Evolutionary conservation across 2,797 vertebrate species (phyloP).

Genomic region (Vespertilio murinus): DNA sequence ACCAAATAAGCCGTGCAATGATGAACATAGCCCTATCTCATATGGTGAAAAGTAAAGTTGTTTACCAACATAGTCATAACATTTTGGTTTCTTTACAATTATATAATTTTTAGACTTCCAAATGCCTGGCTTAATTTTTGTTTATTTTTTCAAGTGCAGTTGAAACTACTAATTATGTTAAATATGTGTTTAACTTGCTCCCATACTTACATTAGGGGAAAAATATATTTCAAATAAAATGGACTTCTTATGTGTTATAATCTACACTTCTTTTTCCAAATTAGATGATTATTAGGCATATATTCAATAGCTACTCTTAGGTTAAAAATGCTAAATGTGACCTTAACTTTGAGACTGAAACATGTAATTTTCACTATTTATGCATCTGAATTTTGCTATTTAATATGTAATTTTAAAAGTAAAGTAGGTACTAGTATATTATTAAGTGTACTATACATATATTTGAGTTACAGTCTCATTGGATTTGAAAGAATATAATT

Average conservation of each 20-base stretch:
- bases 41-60: neutral
- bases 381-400: slow-evolving; percentile 3
- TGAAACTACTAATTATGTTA: slow-evolving; percentile 49
- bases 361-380: slow-evolving; percentile 56
- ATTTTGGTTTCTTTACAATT: slow-evolving; percentile 10
- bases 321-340: slow-evolving; percentile 52
- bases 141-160: slow-evolving; percentile 24
- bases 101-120: neutral
- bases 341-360: slow-evolving; percentile 49
- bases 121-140: neutral
- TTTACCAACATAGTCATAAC: neutral
- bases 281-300: slow-evolving; percentile 54
- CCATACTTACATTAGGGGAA: neutral
- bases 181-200: slow-evolving; percentile 13
- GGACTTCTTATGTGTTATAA: neutral
- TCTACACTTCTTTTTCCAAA: slow-evolving; percentile 39
- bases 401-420: slow-evolving; percentile 35
- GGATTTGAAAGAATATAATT: slow-evolving; percentile 3
- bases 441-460: neutral
- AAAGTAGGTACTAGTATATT: neutral
- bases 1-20: neutral
- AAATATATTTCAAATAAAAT: slow-evolving; percentile 50
- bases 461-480: neutral
- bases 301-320: slow-evolving; percentile 40
- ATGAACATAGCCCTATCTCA: neutral